Evolutionary conservation across 2,113 vertebrate species (phyloP), one percentile per base, ranked within the genome.

Genomic region (Platichthys stellatus): DNA sequence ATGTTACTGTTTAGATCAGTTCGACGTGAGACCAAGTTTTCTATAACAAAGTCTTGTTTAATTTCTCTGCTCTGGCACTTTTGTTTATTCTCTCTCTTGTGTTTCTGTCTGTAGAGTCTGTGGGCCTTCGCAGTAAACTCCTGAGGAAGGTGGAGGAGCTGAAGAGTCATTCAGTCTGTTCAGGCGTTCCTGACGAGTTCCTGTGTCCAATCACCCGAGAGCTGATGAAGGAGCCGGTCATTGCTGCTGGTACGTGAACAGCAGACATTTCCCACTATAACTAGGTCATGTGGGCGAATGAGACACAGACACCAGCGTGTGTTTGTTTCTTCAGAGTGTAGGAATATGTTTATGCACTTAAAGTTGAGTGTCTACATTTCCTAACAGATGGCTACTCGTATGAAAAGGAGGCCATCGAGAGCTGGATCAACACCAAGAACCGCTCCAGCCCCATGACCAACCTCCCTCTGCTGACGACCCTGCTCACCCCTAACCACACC

Each of bases 371-470:
- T 59, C 20, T 9, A 11, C 14, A 14, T 75, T 58, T 65, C n/a
- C 69, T 68, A 87, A 87, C 81, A 99, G 98, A 99, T 87, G 98
- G 98, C 26, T 99, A 97, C 84, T 99, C 98, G 0, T 99, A 99
- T 60, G 98, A 99, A 90, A 95, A 94, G 68, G 95, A 95, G 58
- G 98, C 97, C 28, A 96, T 99, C 26, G 95, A 97, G 86, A 95
- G 91, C 3, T 99, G 98, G 98, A 94, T 99, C 86, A 93, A 80
- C 88, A 96, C 74, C 0, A 96, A 95, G 85, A 96, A 95, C 85
- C 96, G 94, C 4, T 95, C 96, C 3, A 99, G 98, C 76, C 98
- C 98, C 49, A 99, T 99, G 98, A 99, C 98, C 1, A 99, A 99
- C 81, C 94, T 99, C 28, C 94, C 95, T 35, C 93, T 99, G 24